A percentile compares a stretch with the other conserved stretches of the same genome.
These are phyloP conservation scores for Acanthosepion esculentum DNA, from an alignment of 2,888 invertebrate species.

Conservation along the genomic window DNA sequence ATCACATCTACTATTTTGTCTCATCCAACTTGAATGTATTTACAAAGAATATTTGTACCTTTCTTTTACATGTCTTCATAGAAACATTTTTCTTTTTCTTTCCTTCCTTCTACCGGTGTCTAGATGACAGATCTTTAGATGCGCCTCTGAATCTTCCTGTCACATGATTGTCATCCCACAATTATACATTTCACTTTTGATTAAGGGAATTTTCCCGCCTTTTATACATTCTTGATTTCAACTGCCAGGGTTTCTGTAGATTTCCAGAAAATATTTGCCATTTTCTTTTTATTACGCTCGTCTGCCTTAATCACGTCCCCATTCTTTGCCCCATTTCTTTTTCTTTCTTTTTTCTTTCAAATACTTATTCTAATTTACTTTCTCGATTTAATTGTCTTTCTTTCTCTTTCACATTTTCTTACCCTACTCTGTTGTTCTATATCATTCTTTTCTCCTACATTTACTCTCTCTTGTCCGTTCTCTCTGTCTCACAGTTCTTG, in stretches of 20 bases:
- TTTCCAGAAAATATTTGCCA: not conserved
- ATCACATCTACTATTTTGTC: not conserved
- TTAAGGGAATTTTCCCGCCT: constrained; percentile 23
- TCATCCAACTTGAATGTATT: not conserved
- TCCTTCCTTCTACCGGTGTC: not conserved
- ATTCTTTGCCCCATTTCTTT: not conserved
- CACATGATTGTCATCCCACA: constrained; percentile 21
- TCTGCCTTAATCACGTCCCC: not conserved
- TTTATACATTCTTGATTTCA: not conserved
- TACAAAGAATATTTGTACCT: not conserved
- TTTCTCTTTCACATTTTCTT: too few relatives aligned
- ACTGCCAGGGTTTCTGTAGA: not conserved
- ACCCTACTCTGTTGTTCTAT: too few relatives aligned
- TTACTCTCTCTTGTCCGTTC: not conserved
- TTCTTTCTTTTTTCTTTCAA: not conserved
- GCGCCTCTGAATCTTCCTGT: not conserved
- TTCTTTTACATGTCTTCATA: not conserved
- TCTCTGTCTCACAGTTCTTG: not conserved
- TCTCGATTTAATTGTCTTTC: not conserved
- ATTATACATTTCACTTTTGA: constrained; percentile 10
- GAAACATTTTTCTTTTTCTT: not conserved
- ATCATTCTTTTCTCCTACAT: not conserved
- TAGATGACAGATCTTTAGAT: not conserved
- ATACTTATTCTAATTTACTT: not conserved
- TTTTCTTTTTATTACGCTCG: not conserved